Evolutionary conservation across 1,140 invertebrate genomes (phyloP), one percentile per base, ranked within the genome.

Genomic region (Hetaerina americana): DNA sequence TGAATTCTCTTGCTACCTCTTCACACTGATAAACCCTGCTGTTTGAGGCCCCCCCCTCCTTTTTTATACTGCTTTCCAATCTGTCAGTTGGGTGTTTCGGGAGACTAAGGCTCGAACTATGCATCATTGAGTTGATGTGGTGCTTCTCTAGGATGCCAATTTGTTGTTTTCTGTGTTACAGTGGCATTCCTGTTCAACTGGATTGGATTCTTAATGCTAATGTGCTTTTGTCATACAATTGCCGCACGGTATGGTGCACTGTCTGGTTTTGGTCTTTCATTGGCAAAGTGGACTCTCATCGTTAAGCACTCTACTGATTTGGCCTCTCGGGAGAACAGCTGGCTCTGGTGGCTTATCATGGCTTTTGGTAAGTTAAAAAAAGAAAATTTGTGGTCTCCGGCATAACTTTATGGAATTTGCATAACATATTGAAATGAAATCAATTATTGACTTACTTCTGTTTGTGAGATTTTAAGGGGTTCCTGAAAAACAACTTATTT

Each of bases 241-340:
- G 94, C 95, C 66, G 94, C 92, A 57, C 87, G 94, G 76, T 95
- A 95, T 81, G 95, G 95, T 66, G 95, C 95, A 5, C 80, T 97
- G 24, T 92, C 94, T 72, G 94, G 95, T 57, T 95, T 97, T 79
- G 95, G 94, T 5, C 83, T 97, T 6, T 96, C 93, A 10, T 84
- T 96, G 74, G 92, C 93, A 73, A 96, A 97, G 83, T 96, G 94
- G 95, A 95, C 93, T 26, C 85, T 95, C 66, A 96, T 96, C 77
- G 93, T 96, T 2, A 95, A 95, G 81, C 90, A 93, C 78, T 93
- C 91, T 72, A 93, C 92, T 72, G 92, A 93, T 74, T 82, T 94
- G 73, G 89, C 91, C 70, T 91, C 89, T 26, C 89, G 89, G 79
- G 91, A 93, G 78, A 94, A 94, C 81, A 90, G 89, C 70, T 94